Evolutionary conservation across 1,140 invertebrate genomes (phyloP), one percentile per base, ranked within the genome.

Genomic region (Ceratina australensis): DNA sequence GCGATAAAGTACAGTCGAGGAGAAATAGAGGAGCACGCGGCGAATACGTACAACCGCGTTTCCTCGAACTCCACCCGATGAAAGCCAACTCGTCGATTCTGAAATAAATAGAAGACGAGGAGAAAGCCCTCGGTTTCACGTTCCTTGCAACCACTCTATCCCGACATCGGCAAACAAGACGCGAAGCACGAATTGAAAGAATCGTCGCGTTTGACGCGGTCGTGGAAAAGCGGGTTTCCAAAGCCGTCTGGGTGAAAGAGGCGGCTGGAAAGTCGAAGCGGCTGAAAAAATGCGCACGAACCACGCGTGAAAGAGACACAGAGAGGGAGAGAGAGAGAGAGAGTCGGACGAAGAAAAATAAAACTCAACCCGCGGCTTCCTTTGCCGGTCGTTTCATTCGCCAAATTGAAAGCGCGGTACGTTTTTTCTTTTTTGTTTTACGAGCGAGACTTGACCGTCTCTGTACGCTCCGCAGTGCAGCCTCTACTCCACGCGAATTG

Each of bases 201-300:
- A 26, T 15, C 71, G 47, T 52, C 68, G 16, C 61, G 61, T 72
- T 72, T 72, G 69, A 72, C 52, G 52, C 52, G 52, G 69, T 22
- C 13, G 18, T 16, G 47, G 18, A 5, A 12, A 59, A 13, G 5
- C 28, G 54, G 20, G 42, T 1, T 49, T 60, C 60, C 22, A 72
- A 61, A 72, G 69, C 69, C 12, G 4, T 7, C 13, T 20, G 47
- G 50, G 33, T 42, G 33, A 18, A 74, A 59, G 15, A 66, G 64
- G n/a, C 22, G 63, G 60, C 22, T 42, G 64, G n/a, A 75, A 65
- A 75, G 64, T 67, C 26, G 61, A 56, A 49, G 12, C 63, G 63
- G 16, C 61, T 66, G 33, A 68, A 75, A 67, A 42, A 68, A 57
- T 67, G 42, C 20, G n/a, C 50, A 22, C 13, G 33, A 59, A 42